Conservation (phyloP, 2,797 vertebrate genomes). For the Tachyglossus aculeatus region DNA sequence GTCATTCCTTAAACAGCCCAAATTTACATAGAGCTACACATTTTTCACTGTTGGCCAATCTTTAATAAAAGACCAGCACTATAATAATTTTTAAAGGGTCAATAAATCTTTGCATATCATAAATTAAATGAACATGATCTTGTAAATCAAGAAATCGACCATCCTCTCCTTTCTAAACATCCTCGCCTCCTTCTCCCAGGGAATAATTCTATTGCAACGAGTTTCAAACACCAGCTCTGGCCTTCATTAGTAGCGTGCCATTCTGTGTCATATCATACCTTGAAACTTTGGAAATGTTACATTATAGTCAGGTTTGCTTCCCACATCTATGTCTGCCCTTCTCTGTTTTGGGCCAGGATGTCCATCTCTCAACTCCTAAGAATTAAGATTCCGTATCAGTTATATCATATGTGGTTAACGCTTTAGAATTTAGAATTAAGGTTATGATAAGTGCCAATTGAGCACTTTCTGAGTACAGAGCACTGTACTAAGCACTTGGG, state of each 20-base stretch:
- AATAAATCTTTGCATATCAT: neutral
- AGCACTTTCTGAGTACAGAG: no score
- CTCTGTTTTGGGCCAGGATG: constrained; percentile 34
- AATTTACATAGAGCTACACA: neutral
- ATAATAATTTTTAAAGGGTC: constrained; percentile 4
- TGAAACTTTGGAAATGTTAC: constrained; percentile 58
- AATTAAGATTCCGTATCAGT: constrained; percentile 34
- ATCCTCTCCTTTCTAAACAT: neutral
- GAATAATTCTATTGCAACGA: neutral
- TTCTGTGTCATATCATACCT: constrained; percentile 71
- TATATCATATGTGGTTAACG: neutral
- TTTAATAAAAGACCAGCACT: neutral
- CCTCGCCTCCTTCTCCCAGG: neutral
- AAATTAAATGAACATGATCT: neutral
- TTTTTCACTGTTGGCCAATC: neutral
- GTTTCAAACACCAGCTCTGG: neutral
- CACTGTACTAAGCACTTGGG: no score
- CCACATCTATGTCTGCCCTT: constrained; percentile 62
- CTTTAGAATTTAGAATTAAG: constrained; percentile 2
- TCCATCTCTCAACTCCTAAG: constrained; percentile 63
- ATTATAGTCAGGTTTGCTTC: constrained; percentile 62
- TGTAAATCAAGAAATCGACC: neutral
- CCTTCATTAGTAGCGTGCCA: no score
- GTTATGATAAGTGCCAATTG: no score
- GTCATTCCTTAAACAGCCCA: constrained; percentile 23